A percentile compares a stretch with the other conserved stretches of the same genome.
Conservation (phyloP, 2,113 vertebrate genomes). For the Rhinolophus sinicus region DNA sequence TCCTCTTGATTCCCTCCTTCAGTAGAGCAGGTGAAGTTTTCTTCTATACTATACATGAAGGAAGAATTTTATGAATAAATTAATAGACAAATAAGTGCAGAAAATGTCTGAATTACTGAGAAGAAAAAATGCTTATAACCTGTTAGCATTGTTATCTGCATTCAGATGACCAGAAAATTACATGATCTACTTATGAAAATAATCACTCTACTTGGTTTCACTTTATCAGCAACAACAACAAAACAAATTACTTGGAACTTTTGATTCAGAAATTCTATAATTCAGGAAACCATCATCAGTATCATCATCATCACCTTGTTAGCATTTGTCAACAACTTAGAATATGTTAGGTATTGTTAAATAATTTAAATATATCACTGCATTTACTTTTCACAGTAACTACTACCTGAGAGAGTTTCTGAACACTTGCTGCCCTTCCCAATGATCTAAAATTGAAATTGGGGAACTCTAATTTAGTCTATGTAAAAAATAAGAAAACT, state of each 20-base stretch:
- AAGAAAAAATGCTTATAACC: neutral
- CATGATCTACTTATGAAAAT: neutral
- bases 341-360: neutral
- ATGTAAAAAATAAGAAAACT: neutral
- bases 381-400: neutral
- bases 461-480: neutral
- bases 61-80: neutral
- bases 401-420: neutral
- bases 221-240: neutral
- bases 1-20: neutral
- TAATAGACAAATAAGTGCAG: neutral
- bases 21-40: neutral
- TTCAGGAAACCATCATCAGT: neutral
- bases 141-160: neutral
- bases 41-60: neutral
- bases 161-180: neutral
- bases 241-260: neutral
- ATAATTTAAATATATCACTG: neutral
- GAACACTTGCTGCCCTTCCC: neutral
- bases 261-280: neutral
- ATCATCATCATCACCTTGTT: neutral
- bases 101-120: neutral
- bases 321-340: neutral
- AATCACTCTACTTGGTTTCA: neutral
- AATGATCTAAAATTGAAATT: neutral